A percentile compares a stretch with the other conserved stretches of the same genome.
These are phyloP conservation scores for Motacilla alba DNA, from an alignment of 2,113 vertebrate genomes.

Conservation along the genomic window DNA sequence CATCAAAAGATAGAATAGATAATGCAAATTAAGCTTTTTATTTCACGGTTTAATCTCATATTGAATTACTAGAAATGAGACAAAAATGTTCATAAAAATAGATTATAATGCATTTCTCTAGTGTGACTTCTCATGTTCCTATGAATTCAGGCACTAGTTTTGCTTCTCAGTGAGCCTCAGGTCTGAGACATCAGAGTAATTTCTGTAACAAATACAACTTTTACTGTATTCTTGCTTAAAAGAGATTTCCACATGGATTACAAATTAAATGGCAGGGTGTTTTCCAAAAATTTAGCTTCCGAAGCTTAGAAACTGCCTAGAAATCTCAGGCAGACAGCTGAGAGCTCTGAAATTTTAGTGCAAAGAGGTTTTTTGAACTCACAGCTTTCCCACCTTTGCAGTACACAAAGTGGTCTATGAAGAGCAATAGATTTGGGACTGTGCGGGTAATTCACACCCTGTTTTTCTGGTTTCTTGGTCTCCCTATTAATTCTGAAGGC, in stretches of 20 bases:
- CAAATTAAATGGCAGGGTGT: fast-evolving
- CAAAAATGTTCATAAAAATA: neutral
- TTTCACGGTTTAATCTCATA: neutral
- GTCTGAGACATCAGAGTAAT: neutral
- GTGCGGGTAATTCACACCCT: neutral
- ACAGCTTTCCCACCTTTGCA: neutral
- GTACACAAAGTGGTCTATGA: neutral
- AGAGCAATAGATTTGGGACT: neutral
- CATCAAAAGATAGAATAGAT: neutral
- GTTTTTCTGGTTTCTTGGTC: neutral
- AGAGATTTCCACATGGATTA: neutral
- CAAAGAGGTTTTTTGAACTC: neutral
- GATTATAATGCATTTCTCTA: neutral
- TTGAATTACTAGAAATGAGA: neutral
- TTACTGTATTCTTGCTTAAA: neutral
- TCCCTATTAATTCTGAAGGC: neutral
- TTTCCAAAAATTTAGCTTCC: neutral
- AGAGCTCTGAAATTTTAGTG: neutral
- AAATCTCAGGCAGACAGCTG: neutral
- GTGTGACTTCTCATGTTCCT: neutral
- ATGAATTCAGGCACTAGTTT: neutral
- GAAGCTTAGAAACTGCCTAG: neutral
- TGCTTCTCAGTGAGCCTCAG: neutral
- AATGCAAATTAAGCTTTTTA: neutral
- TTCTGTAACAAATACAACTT: neutral